A percentile compares a stretch with the other conserved stretches of the same genome.
phyloP scores from a whole-genome alignment of 1,140 invertebrate genomes.

The Conus ventricosus region DNA sequence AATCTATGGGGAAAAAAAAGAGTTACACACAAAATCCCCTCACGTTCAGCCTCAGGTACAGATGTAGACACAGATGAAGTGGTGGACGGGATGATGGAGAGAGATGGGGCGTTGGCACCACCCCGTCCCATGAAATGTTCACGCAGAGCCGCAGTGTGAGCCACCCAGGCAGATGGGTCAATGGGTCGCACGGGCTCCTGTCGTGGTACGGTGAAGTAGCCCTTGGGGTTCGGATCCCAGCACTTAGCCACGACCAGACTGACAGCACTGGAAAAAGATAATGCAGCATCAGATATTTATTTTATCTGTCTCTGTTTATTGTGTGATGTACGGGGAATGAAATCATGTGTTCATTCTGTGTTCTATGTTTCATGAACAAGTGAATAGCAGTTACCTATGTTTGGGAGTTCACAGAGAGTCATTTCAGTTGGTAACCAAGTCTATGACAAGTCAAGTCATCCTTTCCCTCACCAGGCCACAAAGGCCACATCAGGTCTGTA shows the following conservation, averaged over 20 bases:
- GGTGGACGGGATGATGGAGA: conserved; percentile 85
- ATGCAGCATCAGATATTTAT: no score
- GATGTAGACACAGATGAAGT: conserved; percentile 87
- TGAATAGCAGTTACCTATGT: no score
- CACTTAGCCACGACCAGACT: conserved; percentile 77
- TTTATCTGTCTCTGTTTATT: no score
- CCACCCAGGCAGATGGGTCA: conserved; percentile 98
- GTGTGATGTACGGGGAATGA: no score
- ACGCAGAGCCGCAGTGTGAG: conserved; percentile 85
- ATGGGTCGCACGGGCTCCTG: conserved; percentile 97
- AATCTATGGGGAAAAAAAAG: no score
- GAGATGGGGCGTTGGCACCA: conserved; percentile 79
- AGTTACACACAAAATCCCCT: not conserved
- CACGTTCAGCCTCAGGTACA: conserved; percentile 84
- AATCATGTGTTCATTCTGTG: no score
- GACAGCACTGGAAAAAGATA: conserved; percentile 67
- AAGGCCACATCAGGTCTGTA: no score
- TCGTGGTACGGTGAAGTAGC: conserved; percentile 95
- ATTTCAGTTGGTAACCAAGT: no score
- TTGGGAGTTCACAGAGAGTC: no score
- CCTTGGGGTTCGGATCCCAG: conserved; percentile 93
- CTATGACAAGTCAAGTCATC: no score
- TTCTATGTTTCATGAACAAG: no score
- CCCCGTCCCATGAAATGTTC: conserved; percentile 76
- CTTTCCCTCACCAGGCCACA: no score